Base-by-base conservation (phyloP, 2,113 vertebrate genomes). In the Natator depressus region DNA sequence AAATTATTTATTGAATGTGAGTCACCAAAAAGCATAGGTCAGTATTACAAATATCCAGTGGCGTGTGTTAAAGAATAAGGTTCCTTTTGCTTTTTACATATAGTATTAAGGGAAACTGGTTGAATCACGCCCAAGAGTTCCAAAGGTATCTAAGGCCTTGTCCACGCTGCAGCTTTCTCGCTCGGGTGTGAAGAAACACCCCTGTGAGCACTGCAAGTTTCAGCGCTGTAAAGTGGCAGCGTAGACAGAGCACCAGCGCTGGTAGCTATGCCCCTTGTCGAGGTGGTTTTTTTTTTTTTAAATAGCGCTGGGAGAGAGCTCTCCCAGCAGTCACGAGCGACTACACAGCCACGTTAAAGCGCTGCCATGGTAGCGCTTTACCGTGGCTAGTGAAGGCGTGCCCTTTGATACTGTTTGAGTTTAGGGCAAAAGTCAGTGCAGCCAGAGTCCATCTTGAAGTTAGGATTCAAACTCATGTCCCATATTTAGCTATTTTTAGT, bases 1-100 rank as follows among this genome's bases (percentile, higher is more conserved):
- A 93, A 95, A 92, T 90, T 94, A 97, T 91, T 97, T 96, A 85
- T 91, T 96, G 93, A 94, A 82, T 91, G 86, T 94, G 93, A 97
- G 89, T 98, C 92, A 87, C 81, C 82, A 89, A 81, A 93, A 96
- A 96, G 88, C 87, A 90, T 84, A 97, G 95, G 94, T 96, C 83
- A 88, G 94, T 95, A 90, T 96, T 92, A 57, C 82, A 82, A 82
- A 0, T 89, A 92, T 88, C 75, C 89, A 79, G 51, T 96, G 94
- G 91, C 93, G 81, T 95, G 88, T 46, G 47, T 88, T 69, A 93
- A 91, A 84, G 92, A 91, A 92, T 81, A 17, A 2, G 2, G 59
- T 85, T 72, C 51, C 17, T 75, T 1, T 27, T 19, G 69, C 76
- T 11, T 1, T 69, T 1, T 6, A 55, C 1, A 10, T 47, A 51